Base-by-base conservation (phyloP, 2,113 vertebrate species). In the Catagonus wagneri region DNA sequence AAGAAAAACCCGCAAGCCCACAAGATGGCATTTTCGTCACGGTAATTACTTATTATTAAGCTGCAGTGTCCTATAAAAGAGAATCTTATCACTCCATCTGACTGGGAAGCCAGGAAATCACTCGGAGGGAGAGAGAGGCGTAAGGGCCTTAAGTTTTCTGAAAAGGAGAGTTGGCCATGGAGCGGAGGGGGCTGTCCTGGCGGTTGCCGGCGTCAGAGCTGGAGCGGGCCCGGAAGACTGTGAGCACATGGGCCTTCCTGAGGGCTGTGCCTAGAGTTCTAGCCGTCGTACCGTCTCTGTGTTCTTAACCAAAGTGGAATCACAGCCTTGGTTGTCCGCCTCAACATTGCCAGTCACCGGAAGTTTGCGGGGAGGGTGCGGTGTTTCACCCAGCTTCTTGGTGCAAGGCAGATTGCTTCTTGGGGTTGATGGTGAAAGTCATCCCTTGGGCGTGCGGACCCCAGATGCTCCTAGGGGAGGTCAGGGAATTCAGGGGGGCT, bases 91-190 rank as follows among this genome's bases (percentile, higher is more conserved):
- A 29, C 63, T 44, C 15, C 56, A 10, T n/a, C 84, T 7, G 1
- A 29, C 19, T 27, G 60, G 50, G 1, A 32, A 74, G 78, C 81
- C 0, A 3, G 54, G 58, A n/a, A 50, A 36, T 36, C 16, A 3
- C 74, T 50, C 32, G 1, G 3, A 61, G 54, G 22, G 32, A 44
- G 83, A 83, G 75, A 61, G 11, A 52, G 11, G 39, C 13, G 12
- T 0, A 9, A 65, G 66, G 3, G 54, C 54, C 34, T n/a, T 20
- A 25, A 1, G 19, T 65, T 25, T 34, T 1, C 2, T 29, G 0
- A 0, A 71, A 14, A 52, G 27, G 56, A 22, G 15, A 0, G 0
- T 12, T 2, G 25, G 14, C 29, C 39, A 56, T 10, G 13, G 12
- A 1, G 27, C 7, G 56, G 17, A 1, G 1, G 34, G 25, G 68